Evolutionary conservation across 2,113 vertebrate species (phyloP).

Genomic region (Tetrao urogallus): DNA sequence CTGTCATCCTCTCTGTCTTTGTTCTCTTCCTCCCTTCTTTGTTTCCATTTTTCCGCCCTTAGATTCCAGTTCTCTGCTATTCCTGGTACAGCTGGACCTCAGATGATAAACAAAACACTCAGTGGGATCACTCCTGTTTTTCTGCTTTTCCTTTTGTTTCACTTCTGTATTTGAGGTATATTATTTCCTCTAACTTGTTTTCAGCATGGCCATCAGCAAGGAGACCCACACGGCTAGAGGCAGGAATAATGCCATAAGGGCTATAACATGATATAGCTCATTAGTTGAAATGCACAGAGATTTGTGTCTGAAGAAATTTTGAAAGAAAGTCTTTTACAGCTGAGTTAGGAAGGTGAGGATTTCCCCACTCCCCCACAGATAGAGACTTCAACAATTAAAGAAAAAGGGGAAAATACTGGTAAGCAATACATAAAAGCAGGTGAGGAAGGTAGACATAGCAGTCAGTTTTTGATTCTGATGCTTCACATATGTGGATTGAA

Average conservation of each 20-base stretch:
- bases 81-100: neutral
- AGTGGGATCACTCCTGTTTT: neutral
- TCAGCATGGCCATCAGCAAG: neutral
- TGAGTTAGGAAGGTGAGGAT: neutral
- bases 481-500: neutral
- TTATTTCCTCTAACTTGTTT: slow-evolving; percentile 66
- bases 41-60: neutral
- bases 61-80: neutral
- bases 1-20: neutral
- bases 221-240: slow-evolving; percentile 25
- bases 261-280: slow-evolving; percentile 21
- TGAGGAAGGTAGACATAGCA: neutral
- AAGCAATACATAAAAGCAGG: neutral
- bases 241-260: neutral
- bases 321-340: neutral
- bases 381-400: neutral
- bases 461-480: neutral
- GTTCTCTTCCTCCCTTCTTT: neutral
- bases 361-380: neutral
- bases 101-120: slow-evolving; percentile 50
- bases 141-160: neutral
- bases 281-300: neutral
- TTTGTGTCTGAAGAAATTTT: slow-evolving; percentile 69
- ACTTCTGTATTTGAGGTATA: neutral
- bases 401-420: neutral